Evolutionary conservation across 1,140 invertebrate genomes (phyloP).

Genomic region (Temnothorax curvispinosus): DNA sequence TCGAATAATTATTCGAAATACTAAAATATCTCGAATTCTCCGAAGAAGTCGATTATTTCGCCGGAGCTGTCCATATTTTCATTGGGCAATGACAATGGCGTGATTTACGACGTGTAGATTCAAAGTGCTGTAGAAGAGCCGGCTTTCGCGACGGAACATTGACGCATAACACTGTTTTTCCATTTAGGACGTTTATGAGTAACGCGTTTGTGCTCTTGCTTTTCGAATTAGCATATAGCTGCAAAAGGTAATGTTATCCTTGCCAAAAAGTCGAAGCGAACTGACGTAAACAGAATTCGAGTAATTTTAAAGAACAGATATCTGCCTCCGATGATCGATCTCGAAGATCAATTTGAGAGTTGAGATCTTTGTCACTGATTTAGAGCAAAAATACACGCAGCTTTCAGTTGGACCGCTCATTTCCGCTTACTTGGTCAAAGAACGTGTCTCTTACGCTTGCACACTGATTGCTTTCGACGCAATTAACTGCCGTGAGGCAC

Average conservation of each 20-base stretch:
- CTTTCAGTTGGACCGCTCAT: constrained; percentile 42
- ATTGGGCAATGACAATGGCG: constrained; percentile 66
- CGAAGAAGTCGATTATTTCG: background rate
- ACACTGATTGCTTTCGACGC: constrained; percentile 72
- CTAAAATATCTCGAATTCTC: background rate
- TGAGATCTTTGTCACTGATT: background rate
- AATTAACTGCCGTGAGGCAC: constrained; percentile 44
- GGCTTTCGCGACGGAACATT: constrained; percentile 5
- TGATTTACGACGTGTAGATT: constrained; percentile 47
- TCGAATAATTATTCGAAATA: background rate
- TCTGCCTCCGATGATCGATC: background rate
- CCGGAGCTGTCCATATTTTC: background rate
- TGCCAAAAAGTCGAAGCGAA: background rate
- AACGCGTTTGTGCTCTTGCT: constrained; percentile 2
- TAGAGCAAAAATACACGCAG: constrained; percentile 36
- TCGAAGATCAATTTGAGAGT: background rate
- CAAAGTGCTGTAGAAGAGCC: background rate
- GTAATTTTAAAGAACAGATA: background rate
- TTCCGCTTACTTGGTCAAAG: constrained; percentile 46
- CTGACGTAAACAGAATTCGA: background rate
- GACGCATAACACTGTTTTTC: background rate
- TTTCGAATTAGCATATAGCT: constrained; percentile 19
- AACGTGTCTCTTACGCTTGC: constrained; percentile 67
- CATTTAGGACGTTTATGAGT: background rate
- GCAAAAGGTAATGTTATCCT: background rate